Base-by-base conservation (phyloP, 2,113 vertebrate species). In the Hemibagrus wyckioides region DNA sequence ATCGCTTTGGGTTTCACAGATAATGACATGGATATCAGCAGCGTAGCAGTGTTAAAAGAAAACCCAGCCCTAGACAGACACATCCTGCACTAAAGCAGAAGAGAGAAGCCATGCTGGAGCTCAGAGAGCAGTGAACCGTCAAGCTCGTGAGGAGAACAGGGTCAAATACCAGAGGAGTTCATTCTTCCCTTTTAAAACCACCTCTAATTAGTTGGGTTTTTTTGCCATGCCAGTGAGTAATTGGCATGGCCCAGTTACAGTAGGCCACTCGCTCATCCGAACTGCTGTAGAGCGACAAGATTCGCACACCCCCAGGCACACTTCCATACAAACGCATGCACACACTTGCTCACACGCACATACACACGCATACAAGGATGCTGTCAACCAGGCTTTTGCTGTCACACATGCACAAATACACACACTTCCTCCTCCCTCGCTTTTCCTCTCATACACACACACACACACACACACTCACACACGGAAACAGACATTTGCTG, bases 191-290 rank as follows among this genome's bases (percentile, higher is more conserved):
- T 89, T 89, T 91, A 86, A 88, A 89, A 86, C 80, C 69, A 81
- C 86, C 82, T 89, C 86, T 89, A 91, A 91, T 91, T 91, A 91
- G 85, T 83, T 33, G 65, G 52, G 76, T 88, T 89, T 89, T 87
- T 90, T 88, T 88, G 80, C 75, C 80, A 77, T 77, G 77, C 88
- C 83, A 89, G 83, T 90, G 90, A 90, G 88, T 92, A 92, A 91
- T 91, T 91, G 90, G 71, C 82, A 84, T 90, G 91, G 87, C 91
- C 91, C 91, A 92, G 65, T 91, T 92, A 92, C 91, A 87, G 87
- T 89, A 80, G 79, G 73, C 67, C 79, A 54, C 82, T 80, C 82
- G 82, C 87, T 59, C 86, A 67, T 89, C 30, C 61, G 82, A 85
- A 85, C 81, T 87, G 88, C 61, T 48, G 82, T 61, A 54, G 85